Evolutionary conservation across 2,888 invertebrate species (phyloP), one percentile per base, ranked within the genome.

Genomic region (Brenthis ino): DNA sequence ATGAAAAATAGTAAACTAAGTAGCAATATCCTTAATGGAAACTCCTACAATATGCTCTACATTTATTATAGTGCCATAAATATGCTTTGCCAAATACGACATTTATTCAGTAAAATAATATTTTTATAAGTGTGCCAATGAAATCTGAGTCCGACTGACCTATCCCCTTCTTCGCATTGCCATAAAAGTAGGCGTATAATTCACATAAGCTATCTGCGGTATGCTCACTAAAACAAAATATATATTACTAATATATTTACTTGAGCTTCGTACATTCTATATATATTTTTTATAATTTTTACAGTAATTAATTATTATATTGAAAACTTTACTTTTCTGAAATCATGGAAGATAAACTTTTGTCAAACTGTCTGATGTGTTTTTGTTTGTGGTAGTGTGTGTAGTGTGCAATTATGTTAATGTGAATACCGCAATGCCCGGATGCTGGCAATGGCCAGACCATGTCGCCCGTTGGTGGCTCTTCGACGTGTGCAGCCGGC

Each of bases 401-500:
- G 50, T 57, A 6, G 70, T 57, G 57, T 64, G 57, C 65, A 72
- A 70, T 67, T 57, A 70, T 75, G 71, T 57, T 69, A 57, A 67
- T 77, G 79, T 77, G 73, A 76, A 69, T 65, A 50, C n/a, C 73
- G 80, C 69, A 70, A 92, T 93, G 92, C 93, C 93, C 68, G 91
- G 91, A 68, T 93, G 92, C 80, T 92, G 92, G 92, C 91, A 93
- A 77, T 82, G 92, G 77, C 91, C 92, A 72, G 90, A 93, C 76
- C 93, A 89, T 82, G 94, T 95, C 87, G 94, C 94, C 79, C 94
- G 94, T 74, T 95, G 95, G 94, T 95, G 95, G 94, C 90, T 94
- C 81, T 86, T 95, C 79, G 94, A 94, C 82, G 89, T 94, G 82
- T 95, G 95, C 93, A 94, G 94, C 79, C 93, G 93, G 71, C 82